Evolutionary conservation across 2,113 vertebrate genomes (phyloP).

Genomic region (Emydocephalus ijimae): DNA sequence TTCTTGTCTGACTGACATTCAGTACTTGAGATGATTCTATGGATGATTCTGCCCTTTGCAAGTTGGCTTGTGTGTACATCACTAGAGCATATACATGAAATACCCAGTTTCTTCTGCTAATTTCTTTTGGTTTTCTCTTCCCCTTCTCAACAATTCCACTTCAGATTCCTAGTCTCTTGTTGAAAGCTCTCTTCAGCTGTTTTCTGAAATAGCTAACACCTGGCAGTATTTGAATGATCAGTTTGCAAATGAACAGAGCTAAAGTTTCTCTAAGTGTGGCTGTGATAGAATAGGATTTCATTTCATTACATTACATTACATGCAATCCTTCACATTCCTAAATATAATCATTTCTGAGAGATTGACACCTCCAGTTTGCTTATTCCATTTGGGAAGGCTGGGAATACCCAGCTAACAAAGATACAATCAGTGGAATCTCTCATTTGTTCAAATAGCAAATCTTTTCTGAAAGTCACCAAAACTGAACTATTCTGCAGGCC

Average conservation of each 20-base stretch:
- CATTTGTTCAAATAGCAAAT: not conserved
- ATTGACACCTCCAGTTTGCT: not conserved
- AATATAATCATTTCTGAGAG: conserved; percentile 55
- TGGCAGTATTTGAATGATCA: conserved; percentile 13
- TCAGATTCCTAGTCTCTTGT: conserved; percentile 4
- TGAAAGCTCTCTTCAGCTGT: conserved; percentile 13
- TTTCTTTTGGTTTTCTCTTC: conserved; percentile 1
- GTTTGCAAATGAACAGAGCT: conserved; percentile 41
- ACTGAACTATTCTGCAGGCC: not conserved
- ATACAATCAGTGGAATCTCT: not conserved
- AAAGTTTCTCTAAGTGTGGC: conserved; percentile 51
- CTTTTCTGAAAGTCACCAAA: not conserved
- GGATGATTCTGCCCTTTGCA: not conserved
- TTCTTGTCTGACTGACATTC: not conserved
- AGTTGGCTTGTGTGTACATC: not conserved
- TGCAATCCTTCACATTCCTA: conserved; percentile 59
- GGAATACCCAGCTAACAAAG: not conserved
- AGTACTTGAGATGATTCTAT: not conserved
- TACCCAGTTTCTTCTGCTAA: not conserved
- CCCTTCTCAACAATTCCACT: not conserved
- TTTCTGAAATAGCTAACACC: conserved; percentile 28
- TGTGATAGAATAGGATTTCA: conserved; percentile 56
- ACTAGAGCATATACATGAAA: not conserved
- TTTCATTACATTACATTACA: conserved; percentile 63
- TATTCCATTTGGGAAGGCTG: not conserved